phyloP scores from a whole-genome alignment of 2,113 vertebrate species.

The Steatornis caripensis region DNA sequence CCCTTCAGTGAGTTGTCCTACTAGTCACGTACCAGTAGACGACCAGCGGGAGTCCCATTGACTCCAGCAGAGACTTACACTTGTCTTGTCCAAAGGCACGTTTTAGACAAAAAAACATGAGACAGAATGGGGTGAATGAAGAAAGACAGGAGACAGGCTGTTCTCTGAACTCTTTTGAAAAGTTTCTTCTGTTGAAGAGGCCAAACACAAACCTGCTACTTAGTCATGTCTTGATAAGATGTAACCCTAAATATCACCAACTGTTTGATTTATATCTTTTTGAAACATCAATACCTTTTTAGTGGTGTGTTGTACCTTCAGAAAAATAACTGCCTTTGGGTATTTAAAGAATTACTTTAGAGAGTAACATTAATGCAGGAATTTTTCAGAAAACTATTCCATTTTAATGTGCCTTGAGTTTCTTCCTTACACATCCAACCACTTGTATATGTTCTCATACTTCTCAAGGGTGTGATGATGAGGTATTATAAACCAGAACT shows the following conservation, averaged over 20 bases:
- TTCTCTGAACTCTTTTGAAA: neutral
- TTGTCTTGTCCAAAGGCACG: neutral
- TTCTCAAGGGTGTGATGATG: neutral
- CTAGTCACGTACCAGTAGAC: neutral
- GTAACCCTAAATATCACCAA: neutral
- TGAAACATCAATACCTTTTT: neutral
- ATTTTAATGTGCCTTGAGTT: neutral
- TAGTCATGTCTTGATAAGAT: neutral
- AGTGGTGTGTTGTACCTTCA: neutral
- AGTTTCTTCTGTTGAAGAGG: neutral
- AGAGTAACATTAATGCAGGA: neutral
- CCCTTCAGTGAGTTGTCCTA: neutral
- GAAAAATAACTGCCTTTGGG: neutral
- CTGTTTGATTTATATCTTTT: neutral
- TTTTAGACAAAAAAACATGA: neutral
- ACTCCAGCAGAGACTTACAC: neutral
- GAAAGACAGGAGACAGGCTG: neutral
- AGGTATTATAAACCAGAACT: neutral
- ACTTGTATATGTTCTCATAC: neutral
- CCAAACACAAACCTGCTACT: neutral
- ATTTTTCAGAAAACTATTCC: neutral
- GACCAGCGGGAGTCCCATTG: neutral
- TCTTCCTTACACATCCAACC: neutral
- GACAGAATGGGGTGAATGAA: neutral
- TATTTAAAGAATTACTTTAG: neutral